Base-by-base conservation (phyloP, 1,140 invertebrate species). In the Heliothis subflexa region DNA sequence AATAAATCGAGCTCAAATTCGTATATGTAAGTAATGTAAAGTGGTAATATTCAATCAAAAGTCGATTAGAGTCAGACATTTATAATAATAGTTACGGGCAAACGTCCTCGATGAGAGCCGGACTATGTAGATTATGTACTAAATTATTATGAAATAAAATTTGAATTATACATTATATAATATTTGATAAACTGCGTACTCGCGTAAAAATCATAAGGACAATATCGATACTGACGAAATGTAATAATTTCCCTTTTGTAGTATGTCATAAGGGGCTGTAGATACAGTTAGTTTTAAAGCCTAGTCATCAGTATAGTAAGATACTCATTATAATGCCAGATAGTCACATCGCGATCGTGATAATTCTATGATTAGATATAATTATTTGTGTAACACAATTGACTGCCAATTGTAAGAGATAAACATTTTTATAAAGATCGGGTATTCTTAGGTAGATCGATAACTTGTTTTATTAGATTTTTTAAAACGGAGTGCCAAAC, bases 1-100 rank as follows among this genome's bases (percentile, higher is more conserved):
- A 90, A 92, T 91, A 89, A 91, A 91, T 94, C 89, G 90, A 93
- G 93, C 93, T 94, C 93, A 94, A 94, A 92, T 93, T 91, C 88
- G 82, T 93, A 88, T 83, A 80, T 88, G 83, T 93, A 94, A 87
- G 89, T 93, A 88, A 84, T 91, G 85, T 91, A 90, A 86, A 87
- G 81, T 86, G 73, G 81, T 87, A 86, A 79, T 89, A 88, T 86
- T 90, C 85, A 85, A 80, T 84, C 79, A 81, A 88, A 81, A 45
- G 85, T 86, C 86, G 87, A 86, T 88, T 90, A 89, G 85, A 79
- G 79, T 85, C 84, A 85, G 83, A 85, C 78, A 86, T 85, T 59
- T 83, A 87, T 86, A 88, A 83, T 87, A 84, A 88, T 89, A 87
- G 82, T 91, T 90, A 89, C 78, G 78, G 87, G 86, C 86, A 88